Percentiles rank a stretch among this genome's conserved stretches.
These are phyloP conservation scores for Melieria crassipennis DNA, from an alignment of 2,888 invertebrate genomes.

Conservation along the genomic window DNA sequence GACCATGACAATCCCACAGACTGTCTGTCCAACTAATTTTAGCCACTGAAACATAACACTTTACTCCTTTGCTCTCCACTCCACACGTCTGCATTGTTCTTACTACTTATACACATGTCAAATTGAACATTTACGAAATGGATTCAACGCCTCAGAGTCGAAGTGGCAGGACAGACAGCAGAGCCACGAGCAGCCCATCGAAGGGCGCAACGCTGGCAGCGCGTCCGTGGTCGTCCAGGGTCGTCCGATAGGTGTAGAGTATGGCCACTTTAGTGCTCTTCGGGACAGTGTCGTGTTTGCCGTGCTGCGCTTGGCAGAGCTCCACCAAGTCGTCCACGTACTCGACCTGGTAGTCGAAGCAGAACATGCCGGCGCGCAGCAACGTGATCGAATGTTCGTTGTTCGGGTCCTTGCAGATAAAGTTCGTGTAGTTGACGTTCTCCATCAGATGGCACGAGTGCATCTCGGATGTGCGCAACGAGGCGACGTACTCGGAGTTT, in stretches of 20 bases:
- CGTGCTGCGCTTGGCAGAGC: conserved; percentile 10
- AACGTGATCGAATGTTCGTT: conserved; percentile 4
- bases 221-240: no score
- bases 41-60: no score
- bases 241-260: not conserved
- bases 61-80: no score
- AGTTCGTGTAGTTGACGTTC: not conserved
- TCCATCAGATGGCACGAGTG: conserved; percentile 6
- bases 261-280: not conserved
- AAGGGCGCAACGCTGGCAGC: no score
- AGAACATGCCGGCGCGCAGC: conserved; percentile 4
- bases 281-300: not conserved
- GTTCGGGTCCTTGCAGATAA: conserved; percentile 9
- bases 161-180: no score
- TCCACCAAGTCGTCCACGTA: conserved; percentile 16
- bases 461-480: conserved; percentile 21
- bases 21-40: no score
- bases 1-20: no score
- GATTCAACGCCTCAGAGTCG: no score
- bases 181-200: no score
- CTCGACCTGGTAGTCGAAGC: conserved; percentile 11
- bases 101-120: no score
- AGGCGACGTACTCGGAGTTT: not conserved
- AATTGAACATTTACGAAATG: no score
- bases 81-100: no score